Evolutionary conservation across 1,140 invertebrate species (phyloP).

Genomic region (Drosophila kohkoa): DNA sequence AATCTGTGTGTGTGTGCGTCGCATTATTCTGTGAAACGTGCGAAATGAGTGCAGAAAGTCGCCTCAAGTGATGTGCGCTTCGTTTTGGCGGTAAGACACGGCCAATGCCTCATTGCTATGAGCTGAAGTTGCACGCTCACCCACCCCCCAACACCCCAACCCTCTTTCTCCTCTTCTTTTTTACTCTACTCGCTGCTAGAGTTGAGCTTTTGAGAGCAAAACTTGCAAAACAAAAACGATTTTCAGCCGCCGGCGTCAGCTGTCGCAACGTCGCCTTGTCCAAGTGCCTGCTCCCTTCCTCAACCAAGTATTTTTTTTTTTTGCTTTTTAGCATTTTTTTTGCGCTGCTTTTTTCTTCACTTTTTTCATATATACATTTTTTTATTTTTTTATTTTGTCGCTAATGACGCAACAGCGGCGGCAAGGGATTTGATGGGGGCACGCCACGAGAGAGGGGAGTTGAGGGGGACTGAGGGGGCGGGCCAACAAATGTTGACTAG

Average conservation of each 20-base stretch:
- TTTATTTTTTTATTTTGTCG: constrained; percentile 38
- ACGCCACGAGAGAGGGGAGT: no score
- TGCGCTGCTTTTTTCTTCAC: constrained; percentile 1
- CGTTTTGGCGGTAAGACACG: constrained; percentile 38
- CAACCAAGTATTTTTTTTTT: constrained; percentile 8
- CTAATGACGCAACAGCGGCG: constrained; percentile 63
- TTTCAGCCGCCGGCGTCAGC: constrained; percentile 61
- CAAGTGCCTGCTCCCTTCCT: constrained; percentile 1
- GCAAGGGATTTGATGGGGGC: constrained; percentile 1
- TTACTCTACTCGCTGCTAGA: constrained; percentile 1
- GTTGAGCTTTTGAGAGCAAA: constrained; percentile 44
- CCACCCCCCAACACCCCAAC: neutral
- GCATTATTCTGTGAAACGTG: constrained; percentile 60
- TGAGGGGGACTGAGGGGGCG: neutral
- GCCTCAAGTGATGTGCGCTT: constrained; percentile 66
- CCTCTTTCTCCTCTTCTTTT: neutral
- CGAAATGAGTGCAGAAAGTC: constrained; percentile 80
- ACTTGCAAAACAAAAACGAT: constrained; percentile 76
- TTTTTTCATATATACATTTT: neutral
- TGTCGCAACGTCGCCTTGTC: constrained; percentile 26
- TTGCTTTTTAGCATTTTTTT: neutral
- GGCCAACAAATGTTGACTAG: constrained; percentile 68
- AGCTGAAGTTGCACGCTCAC: constrained; percentile 9
- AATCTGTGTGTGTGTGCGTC: constrained; percentile 2
- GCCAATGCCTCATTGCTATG: constrained; percentile 6